These are phyloP conservation scores for Squalus acanthias DNA, from an alignment of 2,797 vertebrate genomes.

Conservation along the genomic window DNA sequence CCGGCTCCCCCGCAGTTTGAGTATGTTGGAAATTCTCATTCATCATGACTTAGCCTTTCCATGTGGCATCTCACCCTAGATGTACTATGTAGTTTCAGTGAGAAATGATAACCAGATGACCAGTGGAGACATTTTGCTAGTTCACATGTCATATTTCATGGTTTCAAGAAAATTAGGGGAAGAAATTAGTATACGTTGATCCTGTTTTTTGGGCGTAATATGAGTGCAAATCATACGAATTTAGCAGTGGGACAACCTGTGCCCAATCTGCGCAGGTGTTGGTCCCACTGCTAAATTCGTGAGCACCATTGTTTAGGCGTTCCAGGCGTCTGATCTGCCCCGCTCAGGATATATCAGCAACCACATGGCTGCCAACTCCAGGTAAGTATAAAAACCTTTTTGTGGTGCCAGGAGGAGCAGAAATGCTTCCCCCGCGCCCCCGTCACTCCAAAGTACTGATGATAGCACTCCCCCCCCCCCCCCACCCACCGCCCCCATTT, in stretches of 20 bases:
- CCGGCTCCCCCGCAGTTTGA: background rate
- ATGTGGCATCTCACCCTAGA: too few species aligned
- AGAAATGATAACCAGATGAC: slow-evolving; percentile 19
- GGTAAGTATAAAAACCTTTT: background rate
- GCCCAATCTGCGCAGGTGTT: background rate
- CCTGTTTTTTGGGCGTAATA: background rate
- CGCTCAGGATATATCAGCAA: too few species aligned
- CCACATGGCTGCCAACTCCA: background rate
- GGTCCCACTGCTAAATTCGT: background rate
- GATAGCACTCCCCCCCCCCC: background rate
- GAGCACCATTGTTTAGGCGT: background rate
- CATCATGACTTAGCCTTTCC: slow-evolving; percentile 1
- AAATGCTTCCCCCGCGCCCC: background rate
- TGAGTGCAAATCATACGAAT: background rate
- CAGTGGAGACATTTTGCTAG: background rate
- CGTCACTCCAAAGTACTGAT: background rate
- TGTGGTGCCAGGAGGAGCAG: background rate
- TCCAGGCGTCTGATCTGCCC: background rate
- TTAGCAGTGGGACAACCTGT: background rate
- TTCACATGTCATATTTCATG: background rate
- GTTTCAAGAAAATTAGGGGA: background rate
- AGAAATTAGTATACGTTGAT: background rate
- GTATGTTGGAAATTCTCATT: background rate
- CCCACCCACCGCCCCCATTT: background rate
- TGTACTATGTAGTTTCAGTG: background rate